Evolutionary conservation across 1,140 invertebrate species (phyloP), one percentile per base, ranked within the genome.

Genomic region (Drosophila suzukii): DNA sequence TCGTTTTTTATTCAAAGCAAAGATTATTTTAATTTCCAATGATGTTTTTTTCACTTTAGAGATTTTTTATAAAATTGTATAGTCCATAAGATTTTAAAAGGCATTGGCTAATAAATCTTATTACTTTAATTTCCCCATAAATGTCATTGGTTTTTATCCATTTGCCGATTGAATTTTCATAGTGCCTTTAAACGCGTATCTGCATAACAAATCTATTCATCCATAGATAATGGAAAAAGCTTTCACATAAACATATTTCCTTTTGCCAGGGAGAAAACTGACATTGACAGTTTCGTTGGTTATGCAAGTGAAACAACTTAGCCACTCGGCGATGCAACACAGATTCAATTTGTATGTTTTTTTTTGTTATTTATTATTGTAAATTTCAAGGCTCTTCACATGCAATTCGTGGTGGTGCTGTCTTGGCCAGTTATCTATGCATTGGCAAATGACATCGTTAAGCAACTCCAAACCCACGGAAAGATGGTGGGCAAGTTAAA

Each of bases 371-470:
- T 56, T 56, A 68, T 68, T 39, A 27, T 39, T 55, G 67, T 41
- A 41, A 39, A 34, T 70, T 71, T 71, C 65, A 71, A 71, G 67
- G 67, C 67, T 71, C 66, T 46, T 36, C 39, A 32, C n/a, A 15
- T 62, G 32, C 49, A 65, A 38, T 59, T 63, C 47, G n/a, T 39
- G 49, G n/a, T 39, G 49, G 24, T 60, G 70, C 54, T 36, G 38
- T 46, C 38, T 54, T 55, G 71, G 50, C 55, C 43, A 70, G 51
- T 61, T 75, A 74, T 71, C 43, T 38, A 20, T 58, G 38, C 53
- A 70, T 55, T 56, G 72, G 57, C 70, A 73, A 74, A 61, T 75
- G 72, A 63, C 72, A 75, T 75, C 71, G 56, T 73, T 73, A 74
- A 49, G 58, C 57, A 74, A 63, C n/a, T 57, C 15, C 57, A 36